Evolutionary conservation across 2,113 vertebrate genomes (phyloP).

Genomic region (Trematomus loennbergii): DNA sequence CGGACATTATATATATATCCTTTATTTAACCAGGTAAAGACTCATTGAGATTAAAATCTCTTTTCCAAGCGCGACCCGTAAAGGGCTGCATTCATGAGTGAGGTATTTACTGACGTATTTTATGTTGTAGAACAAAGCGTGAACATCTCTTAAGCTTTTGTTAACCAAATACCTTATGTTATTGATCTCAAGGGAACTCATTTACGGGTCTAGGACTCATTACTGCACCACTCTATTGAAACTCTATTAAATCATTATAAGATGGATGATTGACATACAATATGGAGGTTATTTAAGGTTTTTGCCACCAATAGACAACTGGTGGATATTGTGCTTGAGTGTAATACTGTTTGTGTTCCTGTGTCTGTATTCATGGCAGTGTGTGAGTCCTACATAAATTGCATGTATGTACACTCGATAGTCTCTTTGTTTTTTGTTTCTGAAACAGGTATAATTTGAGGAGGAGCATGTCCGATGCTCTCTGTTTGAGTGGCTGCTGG

Average conservation of each 20-base stretch:
- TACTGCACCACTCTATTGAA: background rate
- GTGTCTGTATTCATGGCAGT: constrained; percentile 10
- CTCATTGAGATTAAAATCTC: too few species aligned
- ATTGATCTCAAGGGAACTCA: too few species aligned
- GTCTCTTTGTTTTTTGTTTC: constrained; percentile 33
- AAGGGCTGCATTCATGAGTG: too few species aligned
- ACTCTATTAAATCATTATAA: constrained; percentile 3
- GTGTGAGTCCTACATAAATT: constrained; percentile 5
- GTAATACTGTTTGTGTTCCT: background rate
- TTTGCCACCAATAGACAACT: constrained; percentile 9
- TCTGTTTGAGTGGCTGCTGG: constrained; percentile 75
- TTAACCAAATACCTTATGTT: too few species aligned
- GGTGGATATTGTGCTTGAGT: background rate
- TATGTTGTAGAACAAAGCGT: too few species aligned
- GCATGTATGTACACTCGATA: constrained; percentile 13
- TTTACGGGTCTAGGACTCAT: too few species aligned
- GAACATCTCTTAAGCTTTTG: too few species aligned
- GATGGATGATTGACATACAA: background rate
- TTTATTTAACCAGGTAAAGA: too few species aligned
- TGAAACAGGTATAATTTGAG: constrained; percentile 48
- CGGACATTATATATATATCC: too few species aligned
- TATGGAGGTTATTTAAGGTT: background rate
- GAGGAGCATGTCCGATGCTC: constrained; percentile 68
- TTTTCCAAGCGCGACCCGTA: too few species aligned
- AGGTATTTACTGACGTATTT: too few species aligned